Evolutionary conservation across 2,797 vertebrate genomes (phyloP), one percentile per base, ranked within the genome.

Genomic region (Vipera ursinii): DNA sequence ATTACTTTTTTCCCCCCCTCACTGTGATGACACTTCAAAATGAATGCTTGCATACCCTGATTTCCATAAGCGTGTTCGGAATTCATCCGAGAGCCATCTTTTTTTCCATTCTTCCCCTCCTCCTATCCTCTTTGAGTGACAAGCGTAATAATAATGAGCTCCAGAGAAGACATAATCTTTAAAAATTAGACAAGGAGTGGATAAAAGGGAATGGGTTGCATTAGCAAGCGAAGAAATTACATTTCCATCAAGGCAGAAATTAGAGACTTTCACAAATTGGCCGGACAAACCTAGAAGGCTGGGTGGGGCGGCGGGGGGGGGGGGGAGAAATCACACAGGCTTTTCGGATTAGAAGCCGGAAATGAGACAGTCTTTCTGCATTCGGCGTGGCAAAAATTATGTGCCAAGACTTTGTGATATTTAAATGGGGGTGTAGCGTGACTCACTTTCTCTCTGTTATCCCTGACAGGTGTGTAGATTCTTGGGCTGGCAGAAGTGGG

Each of bases 191-290:
- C 91, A 89, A 96, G 86, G 93, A 95, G 95, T 95, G 92, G 92
- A 87, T 94, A 92, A 96, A 93, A 96, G 90, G 93, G 92, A 96
- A 95, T 88, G 78, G 89, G 94, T 92, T 93, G 60, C 94, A 95
- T 96, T 95, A 95, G 87, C 26, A 94, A 95, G 96, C 56, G 95
- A 96, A 96, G 92, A 97, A 96, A 96, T 95, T 96, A 91, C 89
- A 94, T 96, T 97, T 96, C 93, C 94, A 95, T 96, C 94, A 95
- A 89, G 95, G 93, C 91, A 94, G 95, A 96, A 96, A 96, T 95
- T 95, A 95, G 93, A 94, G 89, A 95, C 63, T 95, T 96, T 93
- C 55, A 94, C 92, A 96, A 96, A 97, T 94, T 91, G 89, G 93
- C 94, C 92, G 94, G 93, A 96, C 95, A 96, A 95, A 95, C 90